phyloP scores from a whole-genome alignment of 2,888 invertebrate genomes.

The Thysanoteuthis rhombus region DNA sequence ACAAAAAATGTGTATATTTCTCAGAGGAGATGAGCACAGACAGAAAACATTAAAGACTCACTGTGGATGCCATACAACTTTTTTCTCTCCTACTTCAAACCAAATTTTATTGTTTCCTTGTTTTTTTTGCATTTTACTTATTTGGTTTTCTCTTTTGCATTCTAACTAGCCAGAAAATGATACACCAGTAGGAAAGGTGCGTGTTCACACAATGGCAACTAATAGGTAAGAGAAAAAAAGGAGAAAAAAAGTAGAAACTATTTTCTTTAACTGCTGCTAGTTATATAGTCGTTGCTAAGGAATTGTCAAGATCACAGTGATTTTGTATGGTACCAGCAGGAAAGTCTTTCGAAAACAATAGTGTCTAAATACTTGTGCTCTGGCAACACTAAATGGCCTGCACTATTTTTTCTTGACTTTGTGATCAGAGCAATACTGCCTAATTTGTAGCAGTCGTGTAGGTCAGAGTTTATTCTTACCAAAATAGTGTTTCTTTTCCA shows the following conservation, averaged over 20 bases:
- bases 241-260: background rate
- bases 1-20: background rate
- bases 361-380: background rate
- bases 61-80: background rate
- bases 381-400: background rate
- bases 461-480: background rate
- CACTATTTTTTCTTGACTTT: background rate
- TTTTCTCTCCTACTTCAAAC: background rate
- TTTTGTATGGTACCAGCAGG: background rate
- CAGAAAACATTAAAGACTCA: background rate
- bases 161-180: background rate
- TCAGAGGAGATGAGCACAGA: background rate
- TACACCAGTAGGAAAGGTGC: background rate
- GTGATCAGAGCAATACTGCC: background rate
- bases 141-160: background rate
- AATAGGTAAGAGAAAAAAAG: background rate
- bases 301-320: conserved; percentile 12
- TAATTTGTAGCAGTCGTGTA: background rate
- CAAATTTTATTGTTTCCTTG: background rate
- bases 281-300: background rate
- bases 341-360: background rate
- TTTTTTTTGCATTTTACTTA: background rate
- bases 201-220: background rate
- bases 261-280: conserved; percentile 12
- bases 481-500: background rate